phyloP scores from a whole-genome alignment of 2,888 invertebrate species.

The Machimus atricapillus region DNA sequence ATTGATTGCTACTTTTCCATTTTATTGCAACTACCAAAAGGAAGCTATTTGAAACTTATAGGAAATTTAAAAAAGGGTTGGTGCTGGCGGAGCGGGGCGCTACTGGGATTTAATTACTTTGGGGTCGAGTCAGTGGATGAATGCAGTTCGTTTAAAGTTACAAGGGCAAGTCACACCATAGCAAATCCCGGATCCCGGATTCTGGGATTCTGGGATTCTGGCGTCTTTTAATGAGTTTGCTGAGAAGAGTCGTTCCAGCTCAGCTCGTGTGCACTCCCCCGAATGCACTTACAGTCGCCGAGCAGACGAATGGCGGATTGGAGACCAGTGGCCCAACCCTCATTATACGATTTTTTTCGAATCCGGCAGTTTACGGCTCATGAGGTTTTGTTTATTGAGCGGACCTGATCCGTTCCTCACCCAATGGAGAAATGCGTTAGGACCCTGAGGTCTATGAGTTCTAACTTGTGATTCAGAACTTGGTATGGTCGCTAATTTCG shows the following conservation, averaged over 20 bases:
- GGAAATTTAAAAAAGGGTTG: not conserved
- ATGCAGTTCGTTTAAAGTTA: not conserved
- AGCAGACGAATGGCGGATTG: not conserved
- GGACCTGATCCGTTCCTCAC: not conserved
- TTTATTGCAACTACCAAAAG: not conserved
- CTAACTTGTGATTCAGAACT: not conserved
- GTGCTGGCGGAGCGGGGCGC: not conserved
- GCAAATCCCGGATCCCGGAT: not conserved
- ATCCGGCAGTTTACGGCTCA: conserved; percentile 18
- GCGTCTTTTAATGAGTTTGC: conserved; percentile 22
- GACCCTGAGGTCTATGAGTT: not conserved
- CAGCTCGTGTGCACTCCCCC: not conserved
- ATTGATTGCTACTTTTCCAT: not conserved
- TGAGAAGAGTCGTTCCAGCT: conserved; percentile 10
- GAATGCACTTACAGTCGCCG: not conserved
- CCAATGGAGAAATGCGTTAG: not conserved
- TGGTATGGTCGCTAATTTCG: conserved; percentile 12
- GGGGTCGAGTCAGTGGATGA: conserved; percentile 9
- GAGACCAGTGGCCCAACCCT: conserved; percentile 28
- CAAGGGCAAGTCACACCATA: conserved; percentile 17
- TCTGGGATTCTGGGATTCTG: not conserved
- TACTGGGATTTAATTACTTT: conserved; percentile 18
- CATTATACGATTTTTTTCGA: conserved; percentile 7
- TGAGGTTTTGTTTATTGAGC: conserved; percentile 18
- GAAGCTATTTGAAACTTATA: not conserved